These are phyloP conservation scores for Scaptomyza parva DNA, from an alignment of 2,888 invertebrate genomes.

Conservation along the genomic window DNA sequence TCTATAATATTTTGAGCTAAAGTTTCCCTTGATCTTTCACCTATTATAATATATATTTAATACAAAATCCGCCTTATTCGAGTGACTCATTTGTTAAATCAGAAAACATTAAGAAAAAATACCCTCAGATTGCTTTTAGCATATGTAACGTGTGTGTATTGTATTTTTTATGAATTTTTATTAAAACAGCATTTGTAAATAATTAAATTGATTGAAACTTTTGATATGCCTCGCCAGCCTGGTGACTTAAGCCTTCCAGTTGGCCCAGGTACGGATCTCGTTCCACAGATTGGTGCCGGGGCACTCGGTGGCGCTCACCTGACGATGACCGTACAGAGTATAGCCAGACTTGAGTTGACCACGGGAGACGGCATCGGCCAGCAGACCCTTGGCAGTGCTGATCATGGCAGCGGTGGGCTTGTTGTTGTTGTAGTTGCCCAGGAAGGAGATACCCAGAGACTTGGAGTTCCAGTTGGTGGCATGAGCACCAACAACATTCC, in stretches of 20 bases:
- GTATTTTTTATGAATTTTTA: conserved; percentile 22
- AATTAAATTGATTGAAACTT: background rate
- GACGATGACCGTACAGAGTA: conserved; percentile 77
- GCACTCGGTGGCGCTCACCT: conserved; percentile 78
- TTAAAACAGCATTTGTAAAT: conserved; percentile 19
- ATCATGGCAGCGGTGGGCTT: conserved; percentile 68
- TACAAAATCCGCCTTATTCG: background rate
- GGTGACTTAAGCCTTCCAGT: conserved; percentile 63
- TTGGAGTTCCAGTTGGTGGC: conserved; percentile 79
- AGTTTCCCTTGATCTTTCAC: too few relatives aligned
- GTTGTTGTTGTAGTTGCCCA: conserved; percentile 78
- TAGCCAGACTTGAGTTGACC: conserved; percentile 73
- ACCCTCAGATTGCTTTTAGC: background rate
- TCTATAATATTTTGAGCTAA: too few relatives aligned
- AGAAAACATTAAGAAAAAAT: background rate
- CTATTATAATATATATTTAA: too few relatives aligned
- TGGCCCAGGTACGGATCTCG: conserved; percentile 78
- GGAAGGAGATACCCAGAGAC: conserved; percentile 82
- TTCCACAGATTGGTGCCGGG: conserved; percentile 77
- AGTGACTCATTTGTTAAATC: background rate
- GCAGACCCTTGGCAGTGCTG: conserved; percentile 66
- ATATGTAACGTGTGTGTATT: conserved; percentile 20
- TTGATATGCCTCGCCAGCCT: too few relatives aligned
- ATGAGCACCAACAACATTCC: conserved; percentile 74
- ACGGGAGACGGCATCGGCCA: conserved; percentile 69